phyloP scores from a whole-genome alignment of 2,797 vertebrate genomes.

The Phataginus tetradactyla region DNA sequence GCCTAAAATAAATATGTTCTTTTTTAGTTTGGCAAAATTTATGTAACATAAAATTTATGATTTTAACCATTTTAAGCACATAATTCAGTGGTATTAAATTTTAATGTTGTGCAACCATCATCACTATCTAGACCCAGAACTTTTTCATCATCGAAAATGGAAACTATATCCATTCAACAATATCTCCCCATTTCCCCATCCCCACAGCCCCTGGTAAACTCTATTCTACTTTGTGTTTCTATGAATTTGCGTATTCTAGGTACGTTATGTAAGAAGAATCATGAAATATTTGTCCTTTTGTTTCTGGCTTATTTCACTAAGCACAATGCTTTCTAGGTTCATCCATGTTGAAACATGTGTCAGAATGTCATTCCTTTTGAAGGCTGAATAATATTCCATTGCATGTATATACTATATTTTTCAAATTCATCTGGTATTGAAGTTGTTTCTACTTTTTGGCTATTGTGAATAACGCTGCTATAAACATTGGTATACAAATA shows the following conservation, averaged over 20 bases:
- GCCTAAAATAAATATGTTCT: neutral
- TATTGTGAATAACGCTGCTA: neutral
- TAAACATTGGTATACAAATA: neutral
- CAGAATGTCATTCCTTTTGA: neutral
- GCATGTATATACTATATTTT: neutral
- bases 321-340: neutral
- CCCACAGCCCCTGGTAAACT: neutral
- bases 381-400: neutral
- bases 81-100: neutral
- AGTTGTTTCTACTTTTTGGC: neutral
- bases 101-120: neutral
- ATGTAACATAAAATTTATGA: neutral
- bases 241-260: neutral
- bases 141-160: neutral
- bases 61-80: neutral
- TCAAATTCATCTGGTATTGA: neutral
- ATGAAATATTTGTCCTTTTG: neutral
- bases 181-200: neutral
- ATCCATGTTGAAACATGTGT: neutral
- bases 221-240: neutral
- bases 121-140: neutral
- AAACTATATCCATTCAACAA: neutral
- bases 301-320: neutral
- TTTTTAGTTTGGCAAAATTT: conserved; percentile 43
- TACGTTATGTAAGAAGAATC: neutral